Percentiles rank a stretch among this genome's conserved stretches.
phyloP scores from a whole-genome alignment of 35 echinoderm and acorn worm genomes.

The Anneissia japonica region DNA sequence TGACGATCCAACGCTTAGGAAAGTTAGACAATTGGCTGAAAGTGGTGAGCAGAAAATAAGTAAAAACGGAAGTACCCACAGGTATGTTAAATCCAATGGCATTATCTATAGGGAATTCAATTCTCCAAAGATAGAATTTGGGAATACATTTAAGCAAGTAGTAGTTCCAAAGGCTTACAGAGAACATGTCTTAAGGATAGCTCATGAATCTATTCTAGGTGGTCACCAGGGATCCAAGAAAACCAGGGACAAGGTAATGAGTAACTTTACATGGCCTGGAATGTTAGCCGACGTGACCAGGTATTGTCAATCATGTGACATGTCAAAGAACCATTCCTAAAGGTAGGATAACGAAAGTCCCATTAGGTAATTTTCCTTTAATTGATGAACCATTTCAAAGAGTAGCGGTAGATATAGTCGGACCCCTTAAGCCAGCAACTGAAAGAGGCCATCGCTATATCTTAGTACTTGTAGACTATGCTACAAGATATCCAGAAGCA shows the following conservation, averaged over 20 bases:
- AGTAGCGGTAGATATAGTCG: constrained; percentile 36
- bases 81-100: constrained; percentile 17
- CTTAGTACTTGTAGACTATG: constrained; percentile 21
- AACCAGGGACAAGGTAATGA: constrained; percentile 28
- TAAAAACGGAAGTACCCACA: neutral
- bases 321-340: constrained; percentile 30
- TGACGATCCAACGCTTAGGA: constrained; percentile 15
- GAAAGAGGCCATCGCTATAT: constrained; percentile 31
- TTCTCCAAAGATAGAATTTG: constrained; percentile 4
- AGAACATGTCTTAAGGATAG: constrained; percentile 29
- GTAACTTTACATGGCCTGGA: constrained; percentile 48
- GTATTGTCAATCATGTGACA: constrained; percentile 43
- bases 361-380: constrained; percentile 42
- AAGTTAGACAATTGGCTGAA: neutral
- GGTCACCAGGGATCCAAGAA: constrained; percentile 50
- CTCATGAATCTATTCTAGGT: constrained; percentile 49
- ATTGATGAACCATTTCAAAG: constrained; percentile 37
- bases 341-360: constrained; percentile 29
- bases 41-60: neutral
- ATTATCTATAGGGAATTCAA: constrained; percentile 25
- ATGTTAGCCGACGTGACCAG: constrained; percentile 31
- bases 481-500: constrained; percentile 35
- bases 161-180: constrained; percentile 26
- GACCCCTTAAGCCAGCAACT: constrained; percentile 30
- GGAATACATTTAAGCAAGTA: constrained; percentile 29